Conservation (phyloP, 2,113 vertebrate genomes). For the Hippotragus niger region DNA sequence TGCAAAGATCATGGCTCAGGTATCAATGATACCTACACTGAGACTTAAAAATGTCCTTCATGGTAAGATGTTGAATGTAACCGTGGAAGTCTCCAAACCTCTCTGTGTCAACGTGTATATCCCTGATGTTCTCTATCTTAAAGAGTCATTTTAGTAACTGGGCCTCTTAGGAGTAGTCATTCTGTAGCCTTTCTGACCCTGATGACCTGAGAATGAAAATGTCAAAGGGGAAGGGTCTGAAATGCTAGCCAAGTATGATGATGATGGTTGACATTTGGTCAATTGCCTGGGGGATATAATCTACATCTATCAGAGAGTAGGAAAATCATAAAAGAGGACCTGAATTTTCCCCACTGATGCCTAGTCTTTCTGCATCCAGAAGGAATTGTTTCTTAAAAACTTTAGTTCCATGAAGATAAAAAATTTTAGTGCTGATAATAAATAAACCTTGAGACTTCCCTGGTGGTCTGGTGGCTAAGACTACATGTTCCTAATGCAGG, state of each 20-base stretch:
- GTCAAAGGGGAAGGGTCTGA: constrained; percentile 57
- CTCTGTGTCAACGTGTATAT: background rate
- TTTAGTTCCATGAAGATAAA: constrained; percentile 49
- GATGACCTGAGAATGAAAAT: constrained; percentile 26
- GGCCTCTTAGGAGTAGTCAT: constrained; percentile 41
- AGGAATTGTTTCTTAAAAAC: background rate
- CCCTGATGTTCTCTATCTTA: constrained; percentile 57
- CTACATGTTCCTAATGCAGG: background rate
- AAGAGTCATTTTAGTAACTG: constrained; percentile 49
- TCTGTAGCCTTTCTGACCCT: constrained; percentile 22
- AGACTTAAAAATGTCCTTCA: constrained; percentile 57
- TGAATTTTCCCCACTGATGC: constrained; percentile 54
- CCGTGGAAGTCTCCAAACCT: constrained; percentile 22
- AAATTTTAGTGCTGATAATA: constrained; percentile 30
- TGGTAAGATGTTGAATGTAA: constrained; percentile 23
- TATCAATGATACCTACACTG: background rate
- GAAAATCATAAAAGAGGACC: background rate
- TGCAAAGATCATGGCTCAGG: constrained; percentile 53
- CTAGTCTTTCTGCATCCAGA: constrained; percentile 35
- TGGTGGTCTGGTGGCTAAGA: rapidly evolving
- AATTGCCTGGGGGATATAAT: background rate
- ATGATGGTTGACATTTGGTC: background rate
- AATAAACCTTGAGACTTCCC: background rate
- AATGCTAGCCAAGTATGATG: constrained; percentile 48
- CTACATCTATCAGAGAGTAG: constrained; percentile 24